Evolutionary conservation across 2,113 vertebrate species (phyloP).

Genomic region (Romanogobio albipinnatus): DNA sequence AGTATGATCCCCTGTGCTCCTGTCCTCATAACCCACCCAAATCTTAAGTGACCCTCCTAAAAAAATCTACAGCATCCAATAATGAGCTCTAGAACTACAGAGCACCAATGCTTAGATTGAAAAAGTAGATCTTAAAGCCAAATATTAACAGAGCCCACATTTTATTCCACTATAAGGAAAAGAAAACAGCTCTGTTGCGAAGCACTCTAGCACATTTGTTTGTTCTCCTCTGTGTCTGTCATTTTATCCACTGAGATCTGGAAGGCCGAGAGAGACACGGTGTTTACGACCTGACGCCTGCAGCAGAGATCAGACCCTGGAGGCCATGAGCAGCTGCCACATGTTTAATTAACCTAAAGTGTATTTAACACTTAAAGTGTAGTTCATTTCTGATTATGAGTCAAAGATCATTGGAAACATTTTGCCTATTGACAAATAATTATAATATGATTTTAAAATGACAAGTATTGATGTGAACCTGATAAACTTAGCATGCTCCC

Average conservation of each 20-base stretch:
- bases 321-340: conserved; percentile 40
- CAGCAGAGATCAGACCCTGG: conserved; percentile 45
- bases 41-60: neutral
- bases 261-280: conserved; percentile 56
- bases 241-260: conserved; percentile 59
- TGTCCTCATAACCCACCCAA: neutral
- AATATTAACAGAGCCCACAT: neutral
- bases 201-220: conserved; percentile 43
- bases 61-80: neutral
- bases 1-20: neutral
- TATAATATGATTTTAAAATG: neutral
- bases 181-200: neutral
- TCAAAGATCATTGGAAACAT: neutral
- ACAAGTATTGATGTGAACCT: neutral
- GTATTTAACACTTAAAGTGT: neutral
- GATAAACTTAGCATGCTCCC: neutral
- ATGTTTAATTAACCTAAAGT: conserved; percentile 36
- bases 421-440: neutral
- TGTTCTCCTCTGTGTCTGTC: conserved; percentile 35
- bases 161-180: neutral
- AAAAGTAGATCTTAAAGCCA: neutral
- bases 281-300: conserved; percentile 54
- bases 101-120: neutral
- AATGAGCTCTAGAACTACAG: neutral
- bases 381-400: neutral